These are phyloP conservation scores for Antedon mediterranea DNA, from an alignment of 53 echinoderm and acorn worm species.

Conservation along the genomic window DNA sequence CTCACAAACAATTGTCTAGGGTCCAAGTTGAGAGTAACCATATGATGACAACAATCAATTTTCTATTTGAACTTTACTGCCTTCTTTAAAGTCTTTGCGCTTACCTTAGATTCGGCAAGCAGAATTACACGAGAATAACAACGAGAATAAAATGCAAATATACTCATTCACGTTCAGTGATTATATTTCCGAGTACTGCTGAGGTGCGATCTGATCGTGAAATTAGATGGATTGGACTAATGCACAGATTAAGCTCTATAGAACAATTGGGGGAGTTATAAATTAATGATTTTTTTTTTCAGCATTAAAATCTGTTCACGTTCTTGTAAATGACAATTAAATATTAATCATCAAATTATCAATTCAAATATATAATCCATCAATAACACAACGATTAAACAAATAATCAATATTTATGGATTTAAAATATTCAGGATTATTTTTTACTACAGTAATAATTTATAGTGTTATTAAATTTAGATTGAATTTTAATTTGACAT, in stretches of 20 bases:
- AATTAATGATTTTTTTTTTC: not conserved
- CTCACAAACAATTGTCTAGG: slow-evolving; percentile 1
- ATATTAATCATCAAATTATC: too few relatives aligned
- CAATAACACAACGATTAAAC: too few relatives aligned
- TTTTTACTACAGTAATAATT: too few relatives aligned
- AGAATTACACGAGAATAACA: not conserved
- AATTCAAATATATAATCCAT: too few relatives aligned
- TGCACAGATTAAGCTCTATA: not conserved
- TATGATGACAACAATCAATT: not conserved
- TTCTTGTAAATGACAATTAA: not conserved
- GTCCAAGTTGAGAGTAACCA: not conserved
- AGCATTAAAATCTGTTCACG: not conserved
- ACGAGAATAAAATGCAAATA: not conserved
- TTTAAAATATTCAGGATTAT: too few relatives aligned
- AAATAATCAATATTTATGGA: too few relatives aligned
- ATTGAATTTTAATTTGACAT: too few relatives aligned
- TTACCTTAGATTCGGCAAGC: not conserved
- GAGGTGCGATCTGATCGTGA: not conserved
- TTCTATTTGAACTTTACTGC: not conserved
- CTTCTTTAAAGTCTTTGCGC: not conserved
- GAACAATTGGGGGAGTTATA: not conserved
- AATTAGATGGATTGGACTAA: not conserved
- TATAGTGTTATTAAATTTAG: too few relatives aligned
- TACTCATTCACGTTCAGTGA: not conserved
- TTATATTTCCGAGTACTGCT: not conserved